These are phyloP conservation scores for Ylistrum balloti DNA, from an alignment of 1,140 invertebrate genomes.

Conservation along the genomic window DNA sequence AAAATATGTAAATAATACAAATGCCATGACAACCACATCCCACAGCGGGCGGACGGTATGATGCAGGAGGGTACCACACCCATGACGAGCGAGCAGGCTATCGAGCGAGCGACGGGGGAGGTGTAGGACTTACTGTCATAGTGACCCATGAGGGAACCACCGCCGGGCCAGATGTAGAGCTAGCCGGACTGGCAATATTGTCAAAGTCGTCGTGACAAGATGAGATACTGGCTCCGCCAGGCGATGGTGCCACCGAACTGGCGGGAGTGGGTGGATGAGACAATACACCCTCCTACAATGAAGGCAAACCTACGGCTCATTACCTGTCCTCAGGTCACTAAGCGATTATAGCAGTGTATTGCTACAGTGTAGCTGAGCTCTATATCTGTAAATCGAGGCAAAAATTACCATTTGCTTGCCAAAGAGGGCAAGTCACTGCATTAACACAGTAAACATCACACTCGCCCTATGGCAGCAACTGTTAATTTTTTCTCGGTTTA, in stretches of 20 bases:
- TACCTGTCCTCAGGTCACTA: slow-evolving; percentile 15
- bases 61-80: slow-evolving; percentile 36
- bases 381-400: not conserved
- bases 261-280: slow-evolving; percentile 88
- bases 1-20: slow-evolving; percentile 40
- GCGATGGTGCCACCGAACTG: slow-evolving; percentile 87
- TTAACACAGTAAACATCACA: not conserved
- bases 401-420: not conserved
- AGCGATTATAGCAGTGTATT: not conserved
- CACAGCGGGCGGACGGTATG: slow-evolving; percentile 36
- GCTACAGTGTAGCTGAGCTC: not conserved
- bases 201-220: slow-evolving; percentile 94
- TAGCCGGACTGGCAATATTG: slow-evolving; percentile 90
- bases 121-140: slow-evolving; percentile 87
- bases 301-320: slow-evolving; percentile 55
- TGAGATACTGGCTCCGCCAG: slow-evolving; percentile 90
- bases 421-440: not conserved
- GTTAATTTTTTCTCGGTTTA: not conserved
- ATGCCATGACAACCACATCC: slow-evolving; percentile 37
- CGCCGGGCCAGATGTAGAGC: slow-evolving; percentile 47
- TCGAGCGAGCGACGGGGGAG: slow-evolving; percentile 35
- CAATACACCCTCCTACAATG: slow-evolving; percentile 72
- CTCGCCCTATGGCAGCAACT: not conserved
- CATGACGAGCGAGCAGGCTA: slow-evolving; percentile 36
- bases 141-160: slow-evolving; percentile 82